Conservation (phyloP, 2,113 vertebrate genomes). For the Cyanocitta stelleri region DNA sequence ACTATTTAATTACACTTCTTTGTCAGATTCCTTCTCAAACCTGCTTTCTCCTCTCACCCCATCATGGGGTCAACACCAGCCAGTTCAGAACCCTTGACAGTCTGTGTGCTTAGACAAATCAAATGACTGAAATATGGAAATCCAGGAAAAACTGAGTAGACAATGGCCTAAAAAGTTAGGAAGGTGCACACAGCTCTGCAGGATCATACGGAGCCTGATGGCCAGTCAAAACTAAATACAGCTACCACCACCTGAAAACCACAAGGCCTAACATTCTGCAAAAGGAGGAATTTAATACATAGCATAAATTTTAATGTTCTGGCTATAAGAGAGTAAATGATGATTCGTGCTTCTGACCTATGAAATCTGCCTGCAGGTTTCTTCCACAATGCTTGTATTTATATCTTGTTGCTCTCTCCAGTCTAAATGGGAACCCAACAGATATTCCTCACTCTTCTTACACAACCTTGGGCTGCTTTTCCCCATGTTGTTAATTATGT, state of each 20-base stretch:
- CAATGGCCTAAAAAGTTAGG: neutral
- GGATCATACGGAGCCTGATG: neutral
- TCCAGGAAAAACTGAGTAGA: neutral
- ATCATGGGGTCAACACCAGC: neutral
- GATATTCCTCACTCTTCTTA: neutral
- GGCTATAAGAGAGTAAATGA: neutral
- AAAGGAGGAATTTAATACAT: neutral
- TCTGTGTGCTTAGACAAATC: neutral
- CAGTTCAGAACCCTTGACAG: neutral
- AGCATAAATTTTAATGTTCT: neutral
- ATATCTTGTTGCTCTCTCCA: neutral
- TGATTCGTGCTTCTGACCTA: neutral
- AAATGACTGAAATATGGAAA: neutral
- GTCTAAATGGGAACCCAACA: neutral
- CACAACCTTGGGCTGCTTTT: neutral
- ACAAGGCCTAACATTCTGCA: neutral
- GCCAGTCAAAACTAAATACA: neutral
- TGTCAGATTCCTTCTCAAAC: neutral
- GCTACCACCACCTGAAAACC: neutral
- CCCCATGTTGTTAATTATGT: neutral
- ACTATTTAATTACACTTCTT: neutral
- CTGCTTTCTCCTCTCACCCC: neutral
- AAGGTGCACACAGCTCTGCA: neutral
- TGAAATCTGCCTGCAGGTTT: neutral
- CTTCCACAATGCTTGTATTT: neutral